Base-by-base conservation (phyloP, 2,797 vertebrate genomes). In the Coregonus sp. region DNA sequence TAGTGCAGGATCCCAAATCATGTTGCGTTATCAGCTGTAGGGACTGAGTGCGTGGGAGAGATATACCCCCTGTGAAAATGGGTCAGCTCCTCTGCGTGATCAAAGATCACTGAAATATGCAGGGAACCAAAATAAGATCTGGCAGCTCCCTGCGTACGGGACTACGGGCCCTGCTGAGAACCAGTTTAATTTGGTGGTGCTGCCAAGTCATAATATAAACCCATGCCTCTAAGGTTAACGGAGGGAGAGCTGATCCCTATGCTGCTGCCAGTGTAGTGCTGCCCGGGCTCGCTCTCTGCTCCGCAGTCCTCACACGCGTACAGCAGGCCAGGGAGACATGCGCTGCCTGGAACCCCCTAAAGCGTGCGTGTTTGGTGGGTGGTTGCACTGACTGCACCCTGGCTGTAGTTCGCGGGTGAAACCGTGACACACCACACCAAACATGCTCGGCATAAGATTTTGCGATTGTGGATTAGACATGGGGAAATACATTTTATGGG, bases 91-190 rank as follows among this genome's bases (percentile, higher is more conserved):
- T 83, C 81, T 81, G 16, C 6, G 66, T 85, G 81, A 89, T 87
- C 80, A 20, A 70, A 74, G 83, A 83, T 84, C 88, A 59, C 81
- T 91, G 80, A 89, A 93, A 90, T 90, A 92, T 91, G 88, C 89
- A 90, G 74, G 72, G 70, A 87, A 83, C 81, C 4, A 70, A 90
- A 93, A 92, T 89, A 87, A 89, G 86, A 89, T 82, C 83, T 90
- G 86, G 84, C 90, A 90, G 82, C 88, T 87, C 81, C 82, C 82
- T 84, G 84, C 25, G 70, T 86, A 81, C 88, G 85, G 79, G 77
- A 47, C 40, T 47, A 3, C 11, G 9, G 40, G 40, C 40, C 40
- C 40, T 87, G 20, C 31, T 80, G 84, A 90, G 87, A 89, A 89
- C 75, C 73, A 84, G 81, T 82, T 82, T 89, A 82, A 89, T 91